These are phyloP conservation scores for Oreotragus oreotragus DNA, from an alignment of 2,113 vertebrate genomes.

Conservation along the genomic window DNA sequence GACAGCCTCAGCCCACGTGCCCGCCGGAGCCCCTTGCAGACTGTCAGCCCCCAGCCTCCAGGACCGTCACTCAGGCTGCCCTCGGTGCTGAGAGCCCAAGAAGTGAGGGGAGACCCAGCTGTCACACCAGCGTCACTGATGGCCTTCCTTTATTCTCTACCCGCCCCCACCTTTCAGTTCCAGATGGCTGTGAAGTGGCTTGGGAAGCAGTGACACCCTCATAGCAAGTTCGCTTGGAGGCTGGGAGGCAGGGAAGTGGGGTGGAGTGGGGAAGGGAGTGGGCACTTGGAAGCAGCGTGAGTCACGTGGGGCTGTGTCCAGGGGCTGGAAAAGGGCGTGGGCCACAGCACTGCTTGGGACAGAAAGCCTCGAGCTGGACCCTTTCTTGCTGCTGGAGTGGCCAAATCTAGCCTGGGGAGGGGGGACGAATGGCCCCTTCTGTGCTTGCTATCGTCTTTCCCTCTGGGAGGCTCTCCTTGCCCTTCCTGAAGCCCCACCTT, in stretches of 20 bases:
- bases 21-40: neutral
- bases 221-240: neutral
- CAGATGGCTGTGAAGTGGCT: neutral
- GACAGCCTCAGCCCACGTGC: neutral
- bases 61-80: neutral
- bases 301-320: neutral
- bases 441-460: neutral
- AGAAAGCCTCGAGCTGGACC: neutral
- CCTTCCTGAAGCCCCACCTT: neutral
- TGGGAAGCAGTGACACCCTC: neutral
- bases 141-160: neutral
- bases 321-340: neutral
- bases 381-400: neutral
- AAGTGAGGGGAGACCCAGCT: neutral
- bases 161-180: neutral
- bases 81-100: neutral
- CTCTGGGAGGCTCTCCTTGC: neutral
- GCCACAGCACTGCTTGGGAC: neutral
- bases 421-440: fast-evolving
- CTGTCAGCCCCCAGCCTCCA: neutral
- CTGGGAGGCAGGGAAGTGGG: neutral
- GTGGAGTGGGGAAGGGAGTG: too few relatives aligned
- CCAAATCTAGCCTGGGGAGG: fast-evolving
- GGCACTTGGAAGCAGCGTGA: neutral
- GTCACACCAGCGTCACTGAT: neutral